These are phyloP conservation scores for Penaeus vannamei DNA, from an alignment of 1,140 invertebrate species.

Conservation along the genomic window DNA sequence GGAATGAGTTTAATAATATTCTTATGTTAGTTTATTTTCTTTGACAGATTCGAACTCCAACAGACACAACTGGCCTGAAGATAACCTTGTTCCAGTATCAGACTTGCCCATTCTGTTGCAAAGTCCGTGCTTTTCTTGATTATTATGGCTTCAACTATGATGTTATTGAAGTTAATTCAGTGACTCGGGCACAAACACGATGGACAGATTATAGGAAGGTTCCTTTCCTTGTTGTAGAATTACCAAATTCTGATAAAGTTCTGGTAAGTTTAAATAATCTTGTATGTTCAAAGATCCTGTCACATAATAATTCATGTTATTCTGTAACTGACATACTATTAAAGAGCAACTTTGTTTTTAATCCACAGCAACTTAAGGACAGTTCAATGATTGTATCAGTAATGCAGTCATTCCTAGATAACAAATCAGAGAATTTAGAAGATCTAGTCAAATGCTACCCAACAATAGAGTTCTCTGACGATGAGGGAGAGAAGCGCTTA, in stretches of 20 bases:
- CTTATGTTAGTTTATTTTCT: slow-evolving; percentile 64
- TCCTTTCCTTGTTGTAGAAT: slow-evolving; percentile 89
- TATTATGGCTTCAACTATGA: slow-evolving; percentile 95
- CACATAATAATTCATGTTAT: neutral
- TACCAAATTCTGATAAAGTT: slow-evolving; percentile 69
- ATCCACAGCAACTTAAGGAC: slow-evolving; percentile 86
- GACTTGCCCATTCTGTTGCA: slow-evolving; percentile 99
- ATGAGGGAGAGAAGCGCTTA: slow-evolving; percentile 78
- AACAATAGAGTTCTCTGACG: slow-evolving; percentile 76
- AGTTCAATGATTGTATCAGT: slow-evolving; percentile 95
- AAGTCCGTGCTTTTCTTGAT: slow-evolving; percentile 94
- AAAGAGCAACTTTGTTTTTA: neutral
- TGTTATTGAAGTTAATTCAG: slow-evolving; percentile 96
- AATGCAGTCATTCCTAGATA: slow-evolving; percentile 83
- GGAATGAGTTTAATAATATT: neutral
- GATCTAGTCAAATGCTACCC: slow-evolving; percentile 90
- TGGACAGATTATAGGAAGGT: slow-evolving; percentile 98
- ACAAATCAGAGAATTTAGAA: slow-evolving; percentile 77
- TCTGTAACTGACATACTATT: neutral
- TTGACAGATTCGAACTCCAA: slow-evolving; percentile 77
- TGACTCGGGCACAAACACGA: slow-evolving; percentile 89
- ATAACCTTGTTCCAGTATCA: slow-evolving; percentile 96
- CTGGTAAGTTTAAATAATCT: slow-evolving; percentile 54
- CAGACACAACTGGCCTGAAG: slow-evolving; percentile 83
- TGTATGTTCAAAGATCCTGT: neutral